A percentile compares a stretch with the other conserved stretches of the same genome.
These are phyloP conservation scores for Lobophora halterata DNA, from an alignment of 2,888 invertebrate species.

Conservation along the genomic window DNA sequence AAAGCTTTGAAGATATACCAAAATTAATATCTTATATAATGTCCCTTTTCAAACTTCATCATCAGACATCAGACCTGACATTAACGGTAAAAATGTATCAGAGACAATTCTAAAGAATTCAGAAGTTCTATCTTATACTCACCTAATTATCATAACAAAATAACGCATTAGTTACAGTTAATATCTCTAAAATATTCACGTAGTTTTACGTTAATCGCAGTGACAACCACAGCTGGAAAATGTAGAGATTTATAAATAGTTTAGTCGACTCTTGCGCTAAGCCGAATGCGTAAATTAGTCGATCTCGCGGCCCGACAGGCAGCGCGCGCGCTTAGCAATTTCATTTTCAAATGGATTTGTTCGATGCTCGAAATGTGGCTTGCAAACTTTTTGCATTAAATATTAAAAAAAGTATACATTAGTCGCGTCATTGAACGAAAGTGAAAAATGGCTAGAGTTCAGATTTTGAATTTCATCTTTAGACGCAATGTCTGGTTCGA, in stretches of 20 bases:
- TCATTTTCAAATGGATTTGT: constrained; percentile 20
- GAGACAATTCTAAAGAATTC: no score
- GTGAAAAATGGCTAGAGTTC: no score
- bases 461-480: constrained; percentile 8
- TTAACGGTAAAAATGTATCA: no score
- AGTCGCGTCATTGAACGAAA: no score
- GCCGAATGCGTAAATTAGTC: constrained; percentile 46
- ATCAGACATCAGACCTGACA: no score
- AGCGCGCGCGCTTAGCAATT: constrained; percentile 56
- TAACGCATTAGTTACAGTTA: not conserved
- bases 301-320: constrained; percentile 45
- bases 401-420: constrained; percentile 1
- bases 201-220: not conserved
- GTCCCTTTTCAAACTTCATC: no score
- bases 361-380: constrained; percentile 37
- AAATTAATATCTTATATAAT: no score
- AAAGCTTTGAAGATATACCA: no score
- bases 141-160: not conserved
- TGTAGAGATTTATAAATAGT: constrained; percentile 54
- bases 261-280: constrained; percentile 46
- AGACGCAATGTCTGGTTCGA: not conserved
- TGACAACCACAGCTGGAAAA: constrained; percentile 10
- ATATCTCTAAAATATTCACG: not conserved
- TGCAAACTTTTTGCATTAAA: constrained; percentile 30
- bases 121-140: not conserved